phyloP scores from a whole-genome alignment of 2,113 vertebrate species.

The Vanacampus margaritifer region DNA sequence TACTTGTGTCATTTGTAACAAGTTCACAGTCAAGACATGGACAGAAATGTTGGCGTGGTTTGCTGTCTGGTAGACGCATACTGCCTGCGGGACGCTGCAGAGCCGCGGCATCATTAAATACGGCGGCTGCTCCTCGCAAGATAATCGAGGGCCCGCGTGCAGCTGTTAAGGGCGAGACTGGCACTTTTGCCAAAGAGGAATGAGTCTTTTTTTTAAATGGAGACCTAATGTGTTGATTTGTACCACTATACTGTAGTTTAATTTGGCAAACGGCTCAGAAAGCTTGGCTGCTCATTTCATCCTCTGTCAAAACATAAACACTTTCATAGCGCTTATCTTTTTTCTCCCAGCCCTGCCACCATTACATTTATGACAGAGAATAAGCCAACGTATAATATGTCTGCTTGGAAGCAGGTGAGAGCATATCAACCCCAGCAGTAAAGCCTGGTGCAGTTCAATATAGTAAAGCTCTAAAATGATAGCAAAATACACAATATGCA shows the following conservation, averaged over 20 bases:
- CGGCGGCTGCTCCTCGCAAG: slow-evolving; percentile 28
- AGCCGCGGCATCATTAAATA: slow-evolving; percentile 36
- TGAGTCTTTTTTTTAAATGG: slow-evolving; percentile 4
- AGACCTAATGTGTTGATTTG: slow-evolving; percentile 6
- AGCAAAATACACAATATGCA: not conserved
- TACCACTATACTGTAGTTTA: not conserved
- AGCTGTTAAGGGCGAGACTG: slow-evolving; percentile 30
- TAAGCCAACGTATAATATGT: not conserved
- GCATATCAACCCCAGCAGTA: not conserved
- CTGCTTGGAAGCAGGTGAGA: slow-evolving; percentile 2
- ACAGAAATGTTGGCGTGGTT: slow-evolving; percentile 19
- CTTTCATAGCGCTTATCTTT: not conserved
- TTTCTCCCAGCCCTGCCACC: not conserved
- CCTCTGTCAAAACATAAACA: slow-evolving; percentile 5
- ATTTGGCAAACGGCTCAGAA: not conserved
- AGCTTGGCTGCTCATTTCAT: slow-evolving; percentile 3
- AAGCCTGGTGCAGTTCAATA: not conserved
- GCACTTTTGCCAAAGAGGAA: slow-evolving; percentile 47
- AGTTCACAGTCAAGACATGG: slow-evolving; percentile 16
- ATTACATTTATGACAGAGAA: not conserved
- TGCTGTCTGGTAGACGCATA: slow-evolving; percentile 4
- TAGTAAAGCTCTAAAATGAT: not conserved
- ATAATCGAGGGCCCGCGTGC: slow-evolving; percentile 44
- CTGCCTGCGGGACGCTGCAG: not conserved
- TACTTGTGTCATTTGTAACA: slow-evolving; percentile 29